Conservation (phyloP, 2,113 vertebrate genomes). For the Pipa parva region DNA sequence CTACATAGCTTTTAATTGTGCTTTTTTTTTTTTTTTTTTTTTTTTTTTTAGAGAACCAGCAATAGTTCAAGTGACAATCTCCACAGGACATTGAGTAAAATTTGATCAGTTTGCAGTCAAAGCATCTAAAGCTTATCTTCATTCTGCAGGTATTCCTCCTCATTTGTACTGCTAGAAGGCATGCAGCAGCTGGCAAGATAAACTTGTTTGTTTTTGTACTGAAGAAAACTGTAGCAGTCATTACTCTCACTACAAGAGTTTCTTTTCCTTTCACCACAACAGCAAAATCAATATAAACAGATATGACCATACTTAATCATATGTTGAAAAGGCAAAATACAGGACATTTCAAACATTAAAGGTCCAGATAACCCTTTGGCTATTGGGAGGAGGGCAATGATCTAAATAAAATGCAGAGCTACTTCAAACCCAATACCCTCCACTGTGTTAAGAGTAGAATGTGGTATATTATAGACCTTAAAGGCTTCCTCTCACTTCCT, state of each 20-base stretch:
- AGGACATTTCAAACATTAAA: too few species aligned
- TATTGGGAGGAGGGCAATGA: too few species aligned
- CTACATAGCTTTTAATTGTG: constrained; percentile 35
- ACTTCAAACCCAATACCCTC: too few species aligned
- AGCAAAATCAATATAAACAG: not conserved
- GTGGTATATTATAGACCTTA: too few species aligned
- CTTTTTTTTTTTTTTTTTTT: constrained; percentile 11
- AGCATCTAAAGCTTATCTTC: constrained; percentile 35
- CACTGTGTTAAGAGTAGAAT: too few species aligned
- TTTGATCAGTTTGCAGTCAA: constrained; percentile 36
- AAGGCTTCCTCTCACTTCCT: too few species aligned
- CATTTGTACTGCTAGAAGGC: constrained; percentile 42
- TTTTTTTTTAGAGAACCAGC: constrained; percentile 32
- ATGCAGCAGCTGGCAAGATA: constrained; percentile 45
- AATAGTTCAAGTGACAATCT: constrained; percentile 37
- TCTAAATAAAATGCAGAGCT: too few species aligned
- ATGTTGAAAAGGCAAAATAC: too few species aligned
- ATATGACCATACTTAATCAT: not conserved
- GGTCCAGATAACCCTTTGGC: too few species aligned
- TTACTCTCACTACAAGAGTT: constrained; percentile 23
- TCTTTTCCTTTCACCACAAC: constrained; percentile 1
- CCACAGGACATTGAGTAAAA: constrained; percentile 37
- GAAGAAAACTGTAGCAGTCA: constrained; percentile 30
- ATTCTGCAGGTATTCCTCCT: constrained; percentile 40
- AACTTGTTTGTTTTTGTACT: constrained; percentile 37